Percentiles rank a stretch among this genome's conserved stretches.
phyloP scores from a whole-genome alignment of 30 jellyfish, hydroid and myxozoan genomes.

The Rhopilema esculentum region DNA sequence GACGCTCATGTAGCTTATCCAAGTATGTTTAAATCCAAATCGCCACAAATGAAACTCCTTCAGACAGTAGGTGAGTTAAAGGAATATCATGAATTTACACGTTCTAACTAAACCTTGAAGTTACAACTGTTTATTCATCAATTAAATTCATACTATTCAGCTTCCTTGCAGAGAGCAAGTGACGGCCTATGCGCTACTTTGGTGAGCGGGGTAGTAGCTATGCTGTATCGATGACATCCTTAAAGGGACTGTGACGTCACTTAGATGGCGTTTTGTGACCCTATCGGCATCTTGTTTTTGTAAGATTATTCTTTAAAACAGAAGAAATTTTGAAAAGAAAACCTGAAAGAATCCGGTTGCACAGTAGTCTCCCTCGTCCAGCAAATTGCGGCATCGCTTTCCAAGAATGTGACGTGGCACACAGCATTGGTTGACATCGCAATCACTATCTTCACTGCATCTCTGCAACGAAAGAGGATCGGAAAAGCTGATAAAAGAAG shows the following conservation, averaged over 20 bases:
- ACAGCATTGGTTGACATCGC: slow-evolving; percentile 52
- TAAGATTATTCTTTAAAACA: background rate
- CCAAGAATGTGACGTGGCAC: slow-evolving; percentile 54
- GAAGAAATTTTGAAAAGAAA: background rate
- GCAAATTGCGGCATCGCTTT: slow-evolving; percentile 51
- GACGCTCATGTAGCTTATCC: too few species aligned
- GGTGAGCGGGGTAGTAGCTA: too few species aligned
- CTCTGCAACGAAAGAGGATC: slow-evolving; percentile 7
- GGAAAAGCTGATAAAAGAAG: background rate
- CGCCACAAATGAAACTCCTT: too few species aligned
- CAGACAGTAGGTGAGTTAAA: too few species aligned
- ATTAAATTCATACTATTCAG: too few species aligned
- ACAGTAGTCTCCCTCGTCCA: slow-evolving; percentile 53
- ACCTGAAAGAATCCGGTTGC: slow-evolving; percentile 52
- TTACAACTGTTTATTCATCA: too few species aligned
- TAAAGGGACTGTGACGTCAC: background rate
- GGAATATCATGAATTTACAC: too few species aligned
- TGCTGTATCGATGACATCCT: background rate
- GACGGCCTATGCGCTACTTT: too few species aligned
- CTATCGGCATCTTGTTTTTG: background rate
- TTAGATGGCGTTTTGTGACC: background rate
- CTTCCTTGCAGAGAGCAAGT: too few species aligned
- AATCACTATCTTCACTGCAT: slow-evolving; percentile 59
- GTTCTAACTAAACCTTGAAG: too few species aligned
- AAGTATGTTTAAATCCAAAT: too few species aligned